A percentile compares a stretch with the other conserved stretches of the same genome.
Conservation (phyloP, 2,888 invertebrate species). For the Caenorhabditis becei region DNA sequence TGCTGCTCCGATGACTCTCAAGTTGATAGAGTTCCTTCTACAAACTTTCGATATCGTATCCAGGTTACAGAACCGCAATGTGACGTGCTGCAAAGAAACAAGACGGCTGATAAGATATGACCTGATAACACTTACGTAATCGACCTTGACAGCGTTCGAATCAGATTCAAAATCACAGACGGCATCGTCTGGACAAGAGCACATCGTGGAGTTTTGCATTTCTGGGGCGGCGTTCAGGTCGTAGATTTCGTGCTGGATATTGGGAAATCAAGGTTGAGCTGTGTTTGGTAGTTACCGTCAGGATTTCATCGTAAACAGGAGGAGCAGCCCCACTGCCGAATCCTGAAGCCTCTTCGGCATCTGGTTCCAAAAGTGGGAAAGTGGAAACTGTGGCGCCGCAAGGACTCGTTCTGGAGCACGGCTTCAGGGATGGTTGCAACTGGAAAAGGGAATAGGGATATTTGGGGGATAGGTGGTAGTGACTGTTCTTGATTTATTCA, state of each 20-base stretch:
- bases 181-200: slow-evolving; percentile 43
- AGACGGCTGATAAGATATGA: slow-evolving; percentile 3
- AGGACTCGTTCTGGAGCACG: slow-evolving; percentile 45
- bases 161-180: slow-evolving; percentile 55
- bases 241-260: slow-evolving; percentile 62
- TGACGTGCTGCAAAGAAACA: slow-evolving; percentile 52
- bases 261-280: background rate
- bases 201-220: slow-evolving; percentile 43
- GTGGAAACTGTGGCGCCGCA: slow-evolving; percentile 58
- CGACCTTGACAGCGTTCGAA: slow-evolving; percentile 53
- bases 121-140: slow-evolving; percentile 44
- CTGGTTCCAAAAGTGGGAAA: slow-evolving; percentile 54
- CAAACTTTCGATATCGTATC: slow-evolving; percentile 42
- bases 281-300: slow-evolving; percentile 33
- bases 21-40: slow-evolving; percentile 25
- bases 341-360: slow-evolving; percentile 56
- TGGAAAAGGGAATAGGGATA: slow-evolving; percentile 30
- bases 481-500: too few relatives aligned
- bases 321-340: slow-evolving; percentile 55
- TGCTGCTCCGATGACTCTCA: slow-evolving; percentile 54
- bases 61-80: slow-evolving; percentile 54
- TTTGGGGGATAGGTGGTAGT: too few relatives aligned
- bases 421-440: slow-evolving; percentile 34
- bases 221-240: slow-evolving; percentile 50
- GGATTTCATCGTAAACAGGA: slow-evolving; percentile 58